Percentiles rank a stretch among this genome's conserved stretches.
These are phyloP conservation scores for Pteruthius melanotis DNA, from an alignment of 2,113 vertebrate genomes.

Conservation along the genomic window DNA sequence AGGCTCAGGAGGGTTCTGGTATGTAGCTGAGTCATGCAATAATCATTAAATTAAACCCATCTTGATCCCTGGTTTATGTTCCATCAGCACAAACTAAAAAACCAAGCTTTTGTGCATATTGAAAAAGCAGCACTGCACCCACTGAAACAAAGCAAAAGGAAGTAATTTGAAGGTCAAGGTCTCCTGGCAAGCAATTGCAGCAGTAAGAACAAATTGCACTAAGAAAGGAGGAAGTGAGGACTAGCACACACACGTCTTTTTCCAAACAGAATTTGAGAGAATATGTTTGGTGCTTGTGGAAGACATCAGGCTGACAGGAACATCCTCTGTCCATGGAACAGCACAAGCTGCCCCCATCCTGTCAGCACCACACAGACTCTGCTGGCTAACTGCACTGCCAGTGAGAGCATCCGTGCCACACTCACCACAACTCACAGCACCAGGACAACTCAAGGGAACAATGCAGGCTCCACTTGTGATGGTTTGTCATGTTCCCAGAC, in stretches of 20 bases:
- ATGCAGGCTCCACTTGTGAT: not conserved
- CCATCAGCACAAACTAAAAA: not conserved
- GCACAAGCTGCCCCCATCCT: not conserved
- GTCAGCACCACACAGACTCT: not conserved
- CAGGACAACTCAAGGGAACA: not conserved
- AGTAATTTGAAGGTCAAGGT: not conserved
- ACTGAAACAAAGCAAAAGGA: not conserved
- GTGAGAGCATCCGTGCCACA: not conserved
- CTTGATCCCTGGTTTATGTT: not conserved
- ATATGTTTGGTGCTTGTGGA: not conserved
- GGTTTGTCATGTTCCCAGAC: not conserved
- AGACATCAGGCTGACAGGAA: not conserved
- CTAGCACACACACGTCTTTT: not conserved
- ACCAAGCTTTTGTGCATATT: not conserved
- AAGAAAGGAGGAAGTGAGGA: not conserved
- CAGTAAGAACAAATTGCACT: not conserved
- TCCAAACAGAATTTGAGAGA: not conserved
- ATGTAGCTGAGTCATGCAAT: slow-evolving; percentile 36
- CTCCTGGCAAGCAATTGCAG: not conserved
- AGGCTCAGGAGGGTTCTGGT: slow-evolving; percentile 34
- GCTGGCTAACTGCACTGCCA: not conserved
- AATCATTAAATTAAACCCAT: slow-evolving; percentile 17
- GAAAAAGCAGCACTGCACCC: not conserved
- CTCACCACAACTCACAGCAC: not conserved
- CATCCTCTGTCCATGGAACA: not conserved